Conservation (phyloP, 2,888 invertebrate species). For the Cyclophora albipunctata region DNA sequence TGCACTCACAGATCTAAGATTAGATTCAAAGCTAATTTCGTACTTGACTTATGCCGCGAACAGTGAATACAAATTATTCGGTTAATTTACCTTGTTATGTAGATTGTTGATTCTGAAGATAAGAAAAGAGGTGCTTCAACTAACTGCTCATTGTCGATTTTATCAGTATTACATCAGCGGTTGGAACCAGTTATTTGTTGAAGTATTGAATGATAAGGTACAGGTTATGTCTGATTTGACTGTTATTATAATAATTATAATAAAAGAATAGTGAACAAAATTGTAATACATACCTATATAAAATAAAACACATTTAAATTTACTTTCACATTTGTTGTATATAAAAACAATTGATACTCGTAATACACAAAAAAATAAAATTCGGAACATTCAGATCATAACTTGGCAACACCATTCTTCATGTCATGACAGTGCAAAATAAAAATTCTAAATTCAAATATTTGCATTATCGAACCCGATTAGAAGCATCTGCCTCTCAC, state of each 20-base stretch:
- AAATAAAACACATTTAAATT: too few relatives aligned
- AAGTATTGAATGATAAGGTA: too few relatives aligned
- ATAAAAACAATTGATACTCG: too few relatives aligned
- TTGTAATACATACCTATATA: too few relatives aligned
- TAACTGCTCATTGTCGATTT: conserved; percentile 17
- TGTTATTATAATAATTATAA: too few relatives aligned
- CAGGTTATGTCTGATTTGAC: too few relatives aligned
- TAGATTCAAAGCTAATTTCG: conserved; percentile 49
- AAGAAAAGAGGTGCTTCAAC: conserved; percentile 44
- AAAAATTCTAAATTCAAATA: too few relatives aligned
- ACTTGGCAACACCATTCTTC: background rate
- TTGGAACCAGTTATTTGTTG: too few relatives aligned
- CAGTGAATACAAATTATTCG: conserved; percentile 50
- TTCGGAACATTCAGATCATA: background rate
- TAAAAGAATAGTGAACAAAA: too few relatives aligned
- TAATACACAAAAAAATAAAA: too few relatives aligned
- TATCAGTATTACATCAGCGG: conserved; percentile 2
- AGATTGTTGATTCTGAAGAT: conserved; percentile 47
- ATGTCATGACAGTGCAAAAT: background rate
- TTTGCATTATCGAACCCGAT: conserved; percentile 11
- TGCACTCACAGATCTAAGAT: conserved; percentile 39
- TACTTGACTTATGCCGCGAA: conserved; percentile 50
- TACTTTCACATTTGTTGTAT: too few relatives aligned
- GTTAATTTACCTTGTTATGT: conserved; percentile 55
- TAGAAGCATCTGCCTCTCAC: conserved; percentile 31